Evolutionary conservation across 2,113 vertebrate genomes (phyloP).

Genomic region (Pseudois nayaur): DNA sequence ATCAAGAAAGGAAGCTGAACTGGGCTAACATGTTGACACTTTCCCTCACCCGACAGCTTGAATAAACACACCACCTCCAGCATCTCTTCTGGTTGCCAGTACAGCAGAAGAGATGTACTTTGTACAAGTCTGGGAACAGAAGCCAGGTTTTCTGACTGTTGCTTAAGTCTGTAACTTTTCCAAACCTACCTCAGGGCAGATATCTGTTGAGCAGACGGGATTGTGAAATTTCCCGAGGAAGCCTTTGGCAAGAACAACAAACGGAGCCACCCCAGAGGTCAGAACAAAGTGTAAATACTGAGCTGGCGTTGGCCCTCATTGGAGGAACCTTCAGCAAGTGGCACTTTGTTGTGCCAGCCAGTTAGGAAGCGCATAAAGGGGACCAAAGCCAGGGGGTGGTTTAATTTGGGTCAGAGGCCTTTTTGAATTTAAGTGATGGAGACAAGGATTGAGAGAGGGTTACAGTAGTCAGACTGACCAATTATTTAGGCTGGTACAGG

Average conservation of each 20-base stretch:
- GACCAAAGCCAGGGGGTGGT: neutral
- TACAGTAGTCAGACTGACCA: no score
- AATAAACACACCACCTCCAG: neutral
- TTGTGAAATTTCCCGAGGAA: conserved; percentile 26
- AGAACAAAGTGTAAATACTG: neutral
- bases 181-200: neutral
- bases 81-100: neutral
- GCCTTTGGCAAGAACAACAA: neutral
- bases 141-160: neutral
- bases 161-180: neutral
- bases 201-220: neutral
- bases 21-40: neutral
- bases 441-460: neutral
- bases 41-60: neutral
- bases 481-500: neutral
- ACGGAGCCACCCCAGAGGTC: neutral
- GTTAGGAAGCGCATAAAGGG: neutral
- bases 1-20: neutral
- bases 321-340: no score
- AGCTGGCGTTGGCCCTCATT: neutral
- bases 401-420: neutral
- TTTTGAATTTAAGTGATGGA: neutral
- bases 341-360: neutral
- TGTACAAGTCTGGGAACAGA: neutral
- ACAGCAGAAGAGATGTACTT: neutral